A percentile compares a stretch with the other conserved stretches of the same genome.
phyloP scores from a whole-genome alignment of 2,797 vertebrate genomes.

The Poecile montanus region DNA sequence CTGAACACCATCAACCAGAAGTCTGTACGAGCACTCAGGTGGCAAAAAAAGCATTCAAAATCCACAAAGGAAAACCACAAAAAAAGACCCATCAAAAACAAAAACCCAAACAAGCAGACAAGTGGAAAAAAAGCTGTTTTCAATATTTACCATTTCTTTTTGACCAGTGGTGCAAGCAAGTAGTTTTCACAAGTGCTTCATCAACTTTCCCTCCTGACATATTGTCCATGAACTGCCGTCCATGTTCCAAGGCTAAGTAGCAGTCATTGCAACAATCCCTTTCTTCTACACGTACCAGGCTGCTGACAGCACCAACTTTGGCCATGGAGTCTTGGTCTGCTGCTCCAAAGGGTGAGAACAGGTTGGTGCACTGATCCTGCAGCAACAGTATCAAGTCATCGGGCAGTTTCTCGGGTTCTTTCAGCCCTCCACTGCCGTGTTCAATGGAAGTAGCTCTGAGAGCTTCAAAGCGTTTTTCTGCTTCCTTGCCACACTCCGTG shows the following conservation, averaged over 20 bases:
- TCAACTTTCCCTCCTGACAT: slow-evolving; percentile 99
- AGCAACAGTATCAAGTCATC: slow-evolving; percentile 93
- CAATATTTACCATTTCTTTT: slow-evolving; percentile 84
- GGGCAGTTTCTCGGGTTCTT: slow-evolving; percentile 85
- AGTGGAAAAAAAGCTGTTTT: not conserved
- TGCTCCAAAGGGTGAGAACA: slow-evolving; percentile 92
- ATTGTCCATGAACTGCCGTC: slow-evolving; percentile 99
- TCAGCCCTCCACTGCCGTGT: slow-evolving; percentile 80
- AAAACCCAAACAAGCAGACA: not conserved
- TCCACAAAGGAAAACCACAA: not conserved
- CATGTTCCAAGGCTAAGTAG: slow-evolving; percentile 96
- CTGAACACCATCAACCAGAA: not conserved
- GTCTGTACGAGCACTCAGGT: not conserved
- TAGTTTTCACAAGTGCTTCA: slow-evolving; percentile 94
- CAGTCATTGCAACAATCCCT: slow-evolving; percentile 95
- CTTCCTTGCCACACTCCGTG: slow-evolving; percentile 91
- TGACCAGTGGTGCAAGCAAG: slow-evolving; percentile 95
- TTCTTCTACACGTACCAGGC: slow-evolving; percentile 90
- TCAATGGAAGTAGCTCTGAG: slow-evolving; percentile 85
- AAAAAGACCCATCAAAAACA: not conserved
- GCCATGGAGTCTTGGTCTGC: slow-evolving; percentile 83
- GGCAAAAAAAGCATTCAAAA: not conserved
- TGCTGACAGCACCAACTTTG: slow-evolving; percentile 75
- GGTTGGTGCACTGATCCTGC: slow-evolving; percentile 96
- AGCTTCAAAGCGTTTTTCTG: slow-evolving; percentile 93